Percentiles rank a stretch among this genome's conserved stretches.
Conservation (phyloP, 2,797 vertebrate species). For the Apodemus agrarius region DNA sequence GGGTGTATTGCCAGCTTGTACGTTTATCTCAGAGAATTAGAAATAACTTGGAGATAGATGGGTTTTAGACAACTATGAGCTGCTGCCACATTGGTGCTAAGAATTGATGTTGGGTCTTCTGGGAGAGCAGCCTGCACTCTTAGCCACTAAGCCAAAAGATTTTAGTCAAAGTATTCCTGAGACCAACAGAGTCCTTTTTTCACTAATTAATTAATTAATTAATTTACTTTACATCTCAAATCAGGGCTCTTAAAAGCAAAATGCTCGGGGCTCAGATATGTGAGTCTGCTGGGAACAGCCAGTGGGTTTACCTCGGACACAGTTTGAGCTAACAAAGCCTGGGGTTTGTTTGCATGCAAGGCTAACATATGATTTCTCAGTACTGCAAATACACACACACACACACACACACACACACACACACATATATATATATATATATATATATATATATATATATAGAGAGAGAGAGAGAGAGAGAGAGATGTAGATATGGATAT, state of each 20-base stretch:
- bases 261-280: not conserved
- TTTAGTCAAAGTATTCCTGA: not conserved
- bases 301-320: not conserved
- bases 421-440: too few species aligned
- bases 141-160: not conserved
- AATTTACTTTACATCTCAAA: not conserved
- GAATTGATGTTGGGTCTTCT: not conserved
- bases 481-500: too few species aligned
- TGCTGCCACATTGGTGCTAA: not conserved
- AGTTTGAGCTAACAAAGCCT: not conserved
- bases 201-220: not conserved
- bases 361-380: not conserved
- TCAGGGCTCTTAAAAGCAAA: not conserved
- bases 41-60: not conserved
- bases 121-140: not conserved
- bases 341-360: not conserved
- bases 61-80: not conserved
- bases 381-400: not conserved
- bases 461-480: too few species aligned
- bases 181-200: not conserved
- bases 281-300: not conserved
- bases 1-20: not conserved
- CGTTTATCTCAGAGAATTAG: not conserved
- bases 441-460: too few species aligned
- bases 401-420: accelerated